These are phyloP conservation scores for Nipponacmea schrenckii DNA, from an alignment of 2,888 invertebrate species.

Conservation along the genomic window DNA sequence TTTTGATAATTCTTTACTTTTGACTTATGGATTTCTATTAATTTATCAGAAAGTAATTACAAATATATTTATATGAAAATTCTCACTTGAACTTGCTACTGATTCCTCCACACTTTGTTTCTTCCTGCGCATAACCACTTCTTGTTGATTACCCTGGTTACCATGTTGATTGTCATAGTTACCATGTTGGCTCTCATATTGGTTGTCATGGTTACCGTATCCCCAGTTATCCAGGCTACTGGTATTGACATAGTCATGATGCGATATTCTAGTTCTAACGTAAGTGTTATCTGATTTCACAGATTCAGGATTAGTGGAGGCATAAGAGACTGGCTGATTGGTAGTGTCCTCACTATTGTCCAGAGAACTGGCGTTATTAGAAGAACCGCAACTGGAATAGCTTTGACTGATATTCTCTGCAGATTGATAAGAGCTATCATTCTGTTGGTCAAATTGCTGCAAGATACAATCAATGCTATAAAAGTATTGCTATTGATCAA, in stretches of 20 bases:
- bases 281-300: neutral
- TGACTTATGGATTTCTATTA: too few relatives aligned
- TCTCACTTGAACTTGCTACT: neutral
- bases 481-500: too few relatives aligned
- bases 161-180: too few relatives aligned
- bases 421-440: neutral
- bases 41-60: too few relatives aligned
- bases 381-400: neutral
- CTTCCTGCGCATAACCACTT: neutral
- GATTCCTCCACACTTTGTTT: neutral
- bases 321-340: neutral
- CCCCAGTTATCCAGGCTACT: neutral
- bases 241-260: neutral
- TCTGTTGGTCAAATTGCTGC: neutral
- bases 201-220: neutral
- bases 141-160: neutral
- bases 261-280: neutral
- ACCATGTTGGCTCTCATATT: too few relatives aligned
- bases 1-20: too few relatives aligned
- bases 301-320: neutral
- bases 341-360: neutral
- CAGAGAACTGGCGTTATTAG: neutral
- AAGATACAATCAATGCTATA: neutral
- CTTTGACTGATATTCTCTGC: neutral
- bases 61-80: too few relatives aligned